Percentiles rank a stretch among this genome's conserved stretches.
Evolutionary conservation across 2,113 vertebrate species (phyloP).

Genomic region (Murina feae): DNA sequence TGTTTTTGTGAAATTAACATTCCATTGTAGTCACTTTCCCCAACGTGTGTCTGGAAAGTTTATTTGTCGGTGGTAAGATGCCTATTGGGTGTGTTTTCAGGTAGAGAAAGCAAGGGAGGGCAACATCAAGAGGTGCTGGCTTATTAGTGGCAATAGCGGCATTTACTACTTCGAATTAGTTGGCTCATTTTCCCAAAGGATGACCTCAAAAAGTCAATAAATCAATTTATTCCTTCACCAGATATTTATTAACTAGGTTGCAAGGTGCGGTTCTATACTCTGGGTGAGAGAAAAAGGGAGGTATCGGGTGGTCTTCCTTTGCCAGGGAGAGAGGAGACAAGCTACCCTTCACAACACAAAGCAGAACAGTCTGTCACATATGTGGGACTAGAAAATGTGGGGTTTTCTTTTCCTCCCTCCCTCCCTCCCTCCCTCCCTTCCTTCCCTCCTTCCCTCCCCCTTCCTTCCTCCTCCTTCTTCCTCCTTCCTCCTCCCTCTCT

Average conservation of each 20-base stretch:
- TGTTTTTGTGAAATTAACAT: background rate
- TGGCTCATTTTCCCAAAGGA: background rate
- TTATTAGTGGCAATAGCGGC: background rate
- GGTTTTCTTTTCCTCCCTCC: background rate
- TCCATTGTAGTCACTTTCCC: background rate
- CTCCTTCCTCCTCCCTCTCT: fast-evolving
- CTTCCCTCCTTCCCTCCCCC: background rate
- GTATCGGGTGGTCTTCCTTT: background rate
- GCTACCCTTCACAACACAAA: background rate
- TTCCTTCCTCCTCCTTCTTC: background rate
- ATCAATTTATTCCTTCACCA: background rate
- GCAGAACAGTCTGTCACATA: background rate
- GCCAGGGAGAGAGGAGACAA: background rate
- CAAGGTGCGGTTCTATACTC: background rate
- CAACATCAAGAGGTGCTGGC: background rate
- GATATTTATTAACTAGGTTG: background rate
- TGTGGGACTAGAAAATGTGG: fast-evolving
- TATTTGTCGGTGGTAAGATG: background rate
- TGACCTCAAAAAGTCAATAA: background rate
- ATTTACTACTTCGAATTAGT: background rate
- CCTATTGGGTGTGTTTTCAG: background rate
- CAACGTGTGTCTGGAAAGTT: background rate
- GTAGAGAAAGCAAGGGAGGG: background rate
- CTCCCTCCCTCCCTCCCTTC: too few species aligned
- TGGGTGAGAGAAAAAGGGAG: background rate